Evolutionary conservation across 2,113 vertebrate species (phyloP), one percentile per base, ranked within the genome.

Genomic region (Scytalopus superciliaris): DNA sequence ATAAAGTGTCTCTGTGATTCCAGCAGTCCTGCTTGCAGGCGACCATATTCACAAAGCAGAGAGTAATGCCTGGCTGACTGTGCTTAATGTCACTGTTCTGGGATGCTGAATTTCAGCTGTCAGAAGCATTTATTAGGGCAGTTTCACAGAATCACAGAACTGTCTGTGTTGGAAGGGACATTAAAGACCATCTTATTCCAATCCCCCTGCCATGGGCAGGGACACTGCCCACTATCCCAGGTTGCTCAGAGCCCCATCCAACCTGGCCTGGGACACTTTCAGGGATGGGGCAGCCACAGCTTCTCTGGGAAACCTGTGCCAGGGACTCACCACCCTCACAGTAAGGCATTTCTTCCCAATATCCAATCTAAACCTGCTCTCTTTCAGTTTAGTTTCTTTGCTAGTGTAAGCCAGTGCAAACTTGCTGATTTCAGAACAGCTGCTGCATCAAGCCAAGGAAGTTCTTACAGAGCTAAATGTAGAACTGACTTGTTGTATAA

Each of bases 211-310:
- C 8, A 24, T 12, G 4, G 31, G 4, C 12, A 56, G 40, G 12
- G 21, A 16, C 12, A 13, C 4, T 21, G 68, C 19, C 40, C 8
- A 63, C 63, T 1, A 8, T 0, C 1, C 21, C 42, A 56, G 22
- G 2, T 7, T 63, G 19, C 35, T 70, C 27, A 4, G 1, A 84
- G 27, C 22, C 15, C 3, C 35, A 24, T 90, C 56, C 63, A 56
- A 0, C 18, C 27, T 24, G 12, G 8, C 18, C 27, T 55, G 0
- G 56, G 0, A 33, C 31, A 56, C 8, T 49, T 0, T 47, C 22
- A 90, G 31, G 22, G 42, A 21, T 56, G 35, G 12, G 12, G 22
- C 22, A 77, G 42, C 27, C 22, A 28, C 35, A 84, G 18, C 49
- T 84, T 2, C 49, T 70, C 42, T 63, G 56, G 18, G 3, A 0